A percentile compares a stretch with the other conserved stretches of the same genome.
Evolutionary conservation across 2,888 invertebrate species (phyloP).

Genomic region (Rhagonycha fulva): DNA sequence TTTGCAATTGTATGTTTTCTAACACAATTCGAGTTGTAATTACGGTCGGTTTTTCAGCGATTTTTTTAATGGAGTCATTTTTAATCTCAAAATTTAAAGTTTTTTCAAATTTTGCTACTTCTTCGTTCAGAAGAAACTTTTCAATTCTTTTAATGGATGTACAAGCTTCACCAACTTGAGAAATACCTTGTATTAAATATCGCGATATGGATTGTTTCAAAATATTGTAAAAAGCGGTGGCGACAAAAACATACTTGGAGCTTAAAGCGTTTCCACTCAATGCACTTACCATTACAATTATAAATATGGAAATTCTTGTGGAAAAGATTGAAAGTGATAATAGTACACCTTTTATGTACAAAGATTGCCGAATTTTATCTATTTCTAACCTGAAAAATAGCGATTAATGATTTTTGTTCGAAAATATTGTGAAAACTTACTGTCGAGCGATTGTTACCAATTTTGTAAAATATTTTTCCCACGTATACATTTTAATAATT

Average conservation of each 20-base stretch:
- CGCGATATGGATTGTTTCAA: constrained; percentile 84
- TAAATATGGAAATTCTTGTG: constrained; percentile 80
- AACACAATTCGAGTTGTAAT: neutral
- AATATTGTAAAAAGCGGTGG: constrained; percentile 88
- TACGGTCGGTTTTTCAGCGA: neutral
- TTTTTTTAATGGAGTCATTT: neutral
- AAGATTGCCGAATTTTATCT: constrained; percentile 69
- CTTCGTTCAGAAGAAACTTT: constrained; percentile 54
- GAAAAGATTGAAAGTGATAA: constrained; percentile 83
- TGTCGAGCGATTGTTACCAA: constrained; percentile 72
- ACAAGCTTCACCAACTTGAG: constrained; percentile 74
- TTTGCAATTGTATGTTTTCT: neutral
- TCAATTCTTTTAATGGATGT: constrained; percentile 73
- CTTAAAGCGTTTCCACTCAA: constrained; percentile 69
- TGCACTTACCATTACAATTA: constrained; percentile 76
- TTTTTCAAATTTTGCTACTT: neutral
- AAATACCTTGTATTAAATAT: constrained; percentile 83
- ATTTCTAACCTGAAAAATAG: constrained; percentile 63
- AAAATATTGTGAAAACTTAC: constrained; percentile 56
- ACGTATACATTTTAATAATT: constrained; percentile 93
- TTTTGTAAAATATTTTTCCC: constrained; percentile 82
- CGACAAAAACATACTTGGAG: constrained; percentile 81
- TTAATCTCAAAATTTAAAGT: neutral
- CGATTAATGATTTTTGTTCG: neutral
- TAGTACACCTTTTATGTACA: constrained; percentile 74